Evolutionary conservation across 1,140 invertebrate species (phyloP).

Genomic region (Conus ventricosus): DNA sequence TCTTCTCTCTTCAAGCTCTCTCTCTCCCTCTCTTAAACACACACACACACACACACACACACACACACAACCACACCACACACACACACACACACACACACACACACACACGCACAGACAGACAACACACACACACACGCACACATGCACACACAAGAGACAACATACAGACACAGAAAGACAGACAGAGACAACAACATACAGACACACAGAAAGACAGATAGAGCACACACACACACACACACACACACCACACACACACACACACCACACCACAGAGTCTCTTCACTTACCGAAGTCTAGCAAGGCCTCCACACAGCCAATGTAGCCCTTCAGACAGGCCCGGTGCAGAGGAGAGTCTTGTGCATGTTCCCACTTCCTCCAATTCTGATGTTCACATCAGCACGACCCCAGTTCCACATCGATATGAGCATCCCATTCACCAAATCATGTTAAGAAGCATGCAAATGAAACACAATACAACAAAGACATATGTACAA

Average conservation of each 20-base stretch:
- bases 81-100: too few species aligned
- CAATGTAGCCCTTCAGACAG: conserved; percentile 5
- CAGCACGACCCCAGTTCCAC: background rate
- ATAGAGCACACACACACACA: conserved; percentile 15
- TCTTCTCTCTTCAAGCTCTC: too few species aligned
- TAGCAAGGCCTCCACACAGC: conserved; percentile 17
- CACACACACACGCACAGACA: too few species aligned
- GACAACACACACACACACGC: too few species aligned
- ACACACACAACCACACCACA: too few species aligned
- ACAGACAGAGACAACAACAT: background rate
- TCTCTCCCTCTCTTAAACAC: too few species aligned
- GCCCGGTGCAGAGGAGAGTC: conserved; percentile 1
- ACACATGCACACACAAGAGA: too few species aligned
- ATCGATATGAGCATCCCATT: too few species aligned
- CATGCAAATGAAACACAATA: too few species aligned
- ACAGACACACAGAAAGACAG: background rate
- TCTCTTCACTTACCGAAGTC: conserved; percentile 15
- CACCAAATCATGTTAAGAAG: too few species aligned
- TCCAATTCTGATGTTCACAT: conserved; percentile 26
- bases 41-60: too few species aligned
- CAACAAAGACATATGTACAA: too few species aligned
- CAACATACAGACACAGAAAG: background rate
- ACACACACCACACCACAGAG: background rate
- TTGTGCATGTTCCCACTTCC: background rate
- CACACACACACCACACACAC: conserved; percentile 13